Percentiles rank a stretch among this genome's conserved stretches.
Conservation (phyloP, 1,140 invertebrate genomes). For the Dysdera silvatica region DNA sequence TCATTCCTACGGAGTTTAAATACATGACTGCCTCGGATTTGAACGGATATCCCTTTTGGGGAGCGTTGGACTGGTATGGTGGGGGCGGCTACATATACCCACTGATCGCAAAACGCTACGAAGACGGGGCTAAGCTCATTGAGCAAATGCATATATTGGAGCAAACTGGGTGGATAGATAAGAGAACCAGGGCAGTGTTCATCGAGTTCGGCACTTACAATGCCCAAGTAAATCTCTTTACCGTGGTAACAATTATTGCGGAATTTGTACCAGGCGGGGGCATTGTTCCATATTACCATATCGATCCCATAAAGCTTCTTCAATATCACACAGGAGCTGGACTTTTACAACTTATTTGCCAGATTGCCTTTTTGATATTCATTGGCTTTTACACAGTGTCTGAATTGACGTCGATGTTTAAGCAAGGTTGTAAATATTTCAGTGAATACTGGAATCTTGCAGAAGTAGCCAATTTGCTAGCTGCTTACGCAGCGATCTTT, state of each 20-base stretch:
- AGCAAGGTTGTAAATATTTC: slow-evolving; percentile 39
- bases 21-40: slow-evolving; percentile 38
- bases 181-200: slow-evolving; percentile 50
- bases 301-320: slow-evolving; percentile 44
- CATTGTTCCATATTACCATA: slow-evolving; percentile 45
- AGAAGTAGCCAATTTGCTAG: slow-evolving; percentile 44
- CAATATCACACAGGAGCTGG: slow-evolving; percentile 38
- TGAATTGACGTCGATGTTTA: slow-evolving; percentile 36
- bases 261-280: slow-evolving; percentile 49
- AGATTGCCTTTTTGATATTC: slow-evolving; percentile 42
- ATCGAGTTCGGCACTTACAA: slow-evolving; percentile 53
- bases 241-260: slow-evolving; percentile 45
- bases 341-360: slow-evolving; percentile 37
- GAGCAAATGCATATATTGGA: slow-evolving; percentile 40
- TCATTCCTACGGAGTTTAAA: slow-evolving; percentile 31
- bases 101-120: slow-evolving; percentile 40
- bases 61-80: slow-evolving; percentile 44
- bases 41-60: slow-evolving; percentile 45
- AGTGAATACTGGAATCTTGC: slow-evolving; percentile 47
- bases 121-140: slow-evolving; percentile 34
- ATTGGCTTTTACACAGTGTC: slow-evolving; percentile 46
- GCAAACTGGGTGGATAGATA: slow-evolving; percentile 48
- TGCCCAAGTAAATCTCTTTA: slow-evolving; percentile 49
- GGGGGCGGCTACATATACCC: slow-evolving; percentile 51
- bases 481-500: slow-evolving; percentile 42